Evolutionary conservation across 2,113 vertebrate genomes (phyloP), one percentile per base, ranked within the genome.

Genomic region (Stigmatopora argus): DNA sequence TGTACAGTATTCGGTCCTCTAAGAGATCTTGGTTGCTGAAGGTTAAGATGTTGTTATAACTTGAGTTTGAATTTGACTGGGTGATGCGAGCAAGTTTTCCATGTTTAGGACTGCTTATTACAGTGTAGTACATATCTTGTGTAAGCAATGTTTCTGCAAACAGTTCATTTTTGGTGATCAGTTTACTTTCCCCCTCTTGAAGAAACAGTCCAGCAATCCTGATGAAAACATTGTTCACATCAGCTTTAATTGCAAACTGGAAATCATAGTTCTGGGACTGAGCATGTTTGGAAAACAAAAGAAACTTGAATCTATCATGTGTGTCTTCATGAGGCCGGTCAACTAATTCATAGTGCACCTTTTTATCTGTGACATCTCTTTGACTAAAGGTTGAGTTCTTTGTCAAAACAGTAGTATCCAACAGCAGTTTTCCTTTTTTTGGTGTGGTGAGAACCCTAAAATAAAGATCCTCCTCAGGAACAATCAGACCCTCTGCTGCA

Each of bases 361-460:
- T 90, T 56, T 41, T 48, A 80, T 92, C 82, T 49, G 77, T 87
- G 69, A 95, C 64, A 64, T 95, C 81, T 73, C 75, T 91, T 73
- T 97, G 95, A 80, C 90, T 93, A 70, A 96, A 98, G 48, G 89
- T 72, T 3, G 92, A 92, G 73, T 91, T 90, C 73, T 84, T 88
- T 69, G 71, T 78, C 73, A 96, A 82, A 61, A 89, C 65, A 23
- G 83, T 66, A n/a, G 91, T 71, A 66, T 89, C 88, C 21, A 94
- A 86, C 31, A 94, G 63, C 69, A 97, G 71, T 45, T 86, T 90
- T 65, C 95, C 95, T 89, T 89, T 93, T 73, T 87, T 89, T 61
- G 94, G 92, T 34, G 89, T 69, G 31, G 89, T 91, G 2, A 94
- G 76, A 70, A 95, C 80, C 38, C 90, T 92, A 81, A 92, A 97